A percentile compares a stretch with the other conserved stretches of the same genome.
These are phyloP conservation scores for Gadus chalcogrammus DNA, from an alignment of 2,113 vertebrate genomes.

Conservation along the genomic window DNA sequence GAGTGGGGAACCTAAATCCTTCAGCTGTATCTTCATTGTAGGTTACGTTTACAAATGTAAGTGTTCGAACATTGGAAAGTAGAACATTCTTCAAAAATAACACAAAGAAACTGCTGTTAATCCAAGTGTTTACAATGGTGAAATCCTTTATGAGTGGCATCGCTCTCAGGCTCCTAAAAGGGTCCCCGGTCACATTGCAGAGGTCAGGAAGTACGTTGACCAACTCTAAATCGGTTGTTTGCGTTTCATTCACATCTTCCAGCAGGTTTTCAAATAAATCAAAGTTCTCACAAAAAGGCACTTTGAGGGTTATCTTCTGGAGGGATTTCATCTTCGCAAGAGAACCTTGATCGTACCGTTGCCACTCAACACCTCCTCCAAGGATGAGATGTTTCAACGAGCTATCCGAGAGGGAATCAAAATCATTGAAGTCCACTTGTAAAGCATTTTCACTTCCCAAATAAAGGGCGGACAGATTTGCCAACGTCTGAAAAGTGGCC, in stretches of 20 bases:
- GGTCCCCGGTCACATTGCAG: conserved; percentile 39
- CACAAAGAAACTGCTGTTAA: conserved; percentile 56
- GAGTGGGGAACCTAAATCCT: conserved; percentile 45
- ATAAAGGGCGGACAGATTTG: conserved; percentile 32
- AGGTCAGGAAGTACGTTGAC: conserved; percentile 46
- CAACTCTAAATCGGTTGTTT: conserved; percentile 30
- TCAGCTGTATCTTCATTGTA: conserved; percentile 61
- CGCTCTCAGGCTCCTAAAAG: conserved; percentile 42
- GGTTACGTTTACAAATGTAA: conserved; percentile 59
- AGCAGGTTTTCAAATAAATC: conserved; percentile 47
- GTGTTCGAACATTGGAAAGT: conserved; percentile 38
- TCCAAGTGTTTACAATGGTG: conserved; percentile 51
- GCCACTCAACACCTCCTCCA: conserved; percentile 39
- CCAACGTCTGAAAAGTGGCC: conserved; percentile 39
- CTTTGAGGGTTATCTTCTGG: conserved; percentile 42
- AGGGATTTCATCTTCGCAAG: conserved; percentile 49
- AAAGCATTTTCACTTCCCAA: conserved; percentile 48
- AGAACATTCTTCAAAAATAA: conserved; percentile 44
- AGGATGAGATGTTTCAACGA: conserved; percentile 46
- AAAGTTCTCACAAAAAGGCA: conserved; percentile 49
- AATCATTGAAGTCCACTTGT: conserved; percentile 44
- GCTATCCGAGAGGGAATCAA: conserved; percentile 39
- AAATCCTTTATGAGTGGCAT: conserved; percentile 51
- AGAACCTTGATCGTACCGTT: conserved; percentile 50
- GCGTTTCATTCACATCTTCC: conserved; percentile 47